Evolutionary conservation across 2,888 invertebrate genomes (phyloP).

Genomic region (Stenodema calcarata): DNA sequence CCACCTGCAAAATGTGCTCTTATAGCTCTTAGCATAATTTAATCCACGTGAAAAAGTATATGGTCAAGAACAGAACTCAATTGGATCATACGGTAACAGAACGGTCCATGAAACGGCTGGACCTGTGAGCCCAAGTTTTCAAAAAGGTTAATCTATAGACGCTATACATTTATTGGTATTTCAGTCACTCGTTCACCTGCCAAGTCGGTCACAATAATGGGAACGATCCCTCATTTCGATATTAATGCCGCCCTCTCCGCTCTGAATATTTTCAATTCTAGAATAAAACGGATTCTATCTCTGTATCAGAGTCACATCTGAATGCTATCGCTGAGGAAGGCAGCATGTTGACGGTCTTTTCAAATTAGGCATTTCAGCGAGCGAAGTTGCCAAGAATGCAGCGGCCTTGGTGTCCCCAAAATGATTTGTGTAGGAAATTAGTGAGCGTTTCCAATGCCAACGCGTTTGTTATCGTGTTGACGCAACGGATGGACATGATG

Average conservation of each 20-base stretch:
- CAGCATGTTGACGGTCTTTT: background rate
- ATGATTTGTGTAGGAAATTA: background rate
- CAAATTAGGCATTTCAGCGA: background rate
- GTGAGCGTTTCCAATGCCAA: background rate
- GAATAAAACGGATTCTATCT: background rate
- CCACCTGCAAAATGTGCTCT: no score
- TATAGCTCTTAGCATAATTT: no score
- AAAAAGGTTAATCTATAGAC: no score
- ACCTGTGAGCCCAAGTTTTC: no score
- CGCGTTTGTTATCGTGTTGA: background rate
- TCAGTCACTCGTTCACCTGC: background rate
- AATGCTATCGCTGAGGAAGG: background rate
- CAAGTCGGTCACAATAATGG: background rate
- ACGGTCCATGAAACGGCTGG: no score
- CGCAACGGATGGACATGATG: background rate
- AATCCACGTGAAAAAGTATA: no score
- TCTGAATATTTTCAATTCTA: background rate
- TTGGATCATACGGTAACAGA: no score
- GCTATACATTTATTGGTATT: no score
- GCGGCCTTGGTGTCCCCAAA: background rate
- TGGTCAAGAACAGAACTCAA: no score
- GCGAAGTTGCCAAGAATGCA: background rate
- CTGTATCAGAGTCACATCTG: background rate
- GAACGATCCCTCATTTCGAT: background rate
- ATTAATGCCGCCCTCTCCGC: background rate